Percentiles rank a stretch among this genome's conserved stretches.
Evolutionary conservation across 2,888 invertebrate species (phyloP).

Genomic region (Aporophyla nigra): DNA sequence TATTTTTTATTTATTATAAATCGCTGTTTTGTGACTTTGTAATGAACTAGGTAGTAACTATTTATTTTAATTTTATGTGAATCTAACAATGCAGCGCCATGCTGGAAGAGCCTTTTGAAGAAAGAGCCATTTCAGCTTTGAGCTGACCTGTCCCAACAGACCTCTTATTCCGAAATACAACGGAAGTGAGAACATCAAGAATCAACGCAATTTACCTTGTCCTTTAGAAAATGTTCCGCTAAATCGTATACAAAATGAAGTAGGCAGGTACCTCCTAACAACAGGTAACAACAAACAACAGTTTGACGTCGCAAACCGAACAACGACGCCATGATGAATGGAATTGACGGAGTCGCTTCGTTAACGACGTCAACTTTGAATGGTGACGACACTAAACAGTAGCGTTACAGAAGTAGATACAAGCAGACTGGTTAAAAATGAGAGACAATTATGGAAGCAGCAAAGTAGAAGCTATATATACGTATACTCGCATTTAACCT

Average conservation of each 20-base stretch:
- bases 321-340: slow-evolving; percentile 54
- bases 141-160: too few relatives aligned
- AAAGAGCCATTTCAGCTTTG: too few relatives aligned
- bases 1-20: too few relatives aligned
- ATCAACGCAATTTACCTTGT: neutral
- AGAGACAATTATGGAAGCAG: neutral
- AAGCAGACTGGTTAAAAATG: neutral
- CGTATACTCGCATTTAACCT: too few relatives aligned
- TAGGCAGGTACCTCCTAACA: neutral
- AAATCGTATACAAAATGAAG: slow-evolving; percentile 14
- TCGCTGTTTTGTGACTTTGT: too few relatives aligned
- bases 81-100: too few relatives aligned
- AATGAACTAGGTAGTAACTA: too few relatives aligned
- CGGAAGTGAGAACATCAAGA: neutral
- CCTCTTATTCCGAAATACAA: neutral
- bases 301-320: slow-evolving; percentile 33
- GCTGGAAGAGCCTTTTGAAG: too few relatives aligned
- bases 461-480: too few relatives aligned
- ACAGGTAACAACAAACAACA: slow-evolving; percentile 41
- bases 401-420: slow-evolving; percentile 6
- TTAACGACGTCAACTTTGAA: slow-evolving; percentile 58
- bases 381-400: slow-evolving; percentile 2
- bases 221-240: neutral
- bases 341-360: slow-evolving; percentile 42
- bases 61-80: too few relatives aligned